Percentiles rank a stretch among this genome's conserved stretches.
phyloP scores from a whole-genome alignment of 2,113 vertebrate genomes.

The Odobenus rosmarus region DNA sequence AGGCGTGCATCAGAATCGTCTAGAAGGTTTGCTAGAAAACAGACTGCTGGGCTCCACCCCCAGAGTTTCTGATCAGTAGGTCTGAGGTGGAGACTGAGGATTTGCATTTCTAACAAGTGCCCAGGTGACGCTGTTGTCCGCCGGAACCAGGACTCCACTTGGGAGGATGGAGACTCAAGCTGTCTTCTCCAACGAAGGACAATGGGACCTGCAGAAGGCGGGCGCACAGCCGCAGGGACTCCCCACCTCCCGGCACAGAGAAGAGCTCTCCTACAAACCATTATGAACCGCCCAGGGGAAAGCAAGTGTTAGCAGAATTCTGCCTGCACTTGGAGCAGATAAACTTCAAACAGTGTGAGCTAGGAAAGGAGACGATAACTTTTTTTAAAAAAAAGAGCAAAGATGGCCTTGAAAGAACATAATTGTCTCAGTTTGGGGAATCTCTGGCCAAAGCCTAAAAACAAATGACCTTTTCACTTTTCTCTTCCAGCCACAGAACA shows the following conservation, averaged over 20 bases:
- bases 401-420: slow-evolving; percentile 30
- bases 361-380: neutral
- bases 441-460: neutral
- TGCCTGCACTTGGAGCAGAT: neutral
- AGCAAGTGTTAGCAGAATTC: neutral
- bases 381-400: neutral
- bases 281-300: neutral
- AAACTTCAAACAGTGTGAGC: neutral
- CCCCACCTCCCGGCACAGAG: neutral
- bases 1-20: neutral
- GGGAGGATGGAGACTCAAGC: neutral
- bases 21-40: neutral
- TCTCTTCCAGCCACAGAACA: neutral
- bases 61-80: neutral
- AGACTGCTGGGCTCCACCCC: neutral
- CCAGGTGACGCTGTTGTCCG: accelerated
- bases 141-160: no score
- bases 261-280: neutral
- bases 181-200: neutral
- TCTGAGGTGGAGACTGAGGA: neutral
- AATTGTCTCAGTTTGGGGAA: neutral
- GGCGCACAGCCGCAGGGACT: neutral
- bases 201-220: neutral
- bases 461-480: slow-evolving; percentile 24
- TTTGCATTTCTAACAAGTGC: neutral